Conservation (phyloP, 2,888 invertebrate species). For the Cremastinae sp. region DNA sequence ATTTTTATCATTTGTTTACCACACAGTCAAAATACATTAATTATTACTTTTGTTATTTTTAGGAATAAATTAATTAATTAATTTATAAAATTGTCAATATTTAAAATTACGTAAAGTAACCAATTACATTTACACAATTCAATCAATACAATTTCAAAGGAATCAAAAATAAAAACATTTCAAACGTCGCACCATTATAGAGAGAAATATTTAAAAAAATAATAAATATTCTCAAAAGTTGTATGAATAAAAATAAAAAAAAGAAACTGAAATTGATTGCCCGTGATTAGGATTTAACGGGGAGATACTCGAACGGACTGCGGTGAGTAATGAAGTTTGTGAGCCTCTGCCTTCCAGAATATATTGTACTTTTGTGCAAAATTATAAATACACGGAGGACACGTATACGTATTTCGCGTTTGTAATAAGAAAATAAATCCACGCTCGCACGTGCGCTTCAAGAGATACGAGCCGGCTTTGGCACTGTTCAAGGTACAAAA, state of each 20-base stretch:
- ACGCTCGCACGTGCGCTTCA: conserved; percentile 50
- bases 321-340: conserved; percentile 48
- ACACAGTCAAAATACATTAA: too few species aligned
- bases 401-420: not conserved
- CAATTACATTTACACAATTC: too few species aligned
- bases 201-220: not conserved
- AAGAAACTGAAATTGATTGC: conserved; percentile 40
- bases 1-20: too few species aligned
- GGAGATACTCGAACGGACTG: conserved; percentile 25
- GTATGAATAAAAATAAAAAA: not conserved
- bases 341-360: conserved; percentile 1
- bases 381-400: conserved; percentile 7
- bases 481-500: conserved; percentile 46
- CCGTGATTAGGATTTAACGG: conserved; percentile 45
- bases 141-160: too few species aligned
- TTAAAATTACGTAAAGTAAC: too few species aligned
- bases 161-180: too few species aligned
- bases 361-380: conserved; percentile 16
- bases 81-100: too few species aligned
- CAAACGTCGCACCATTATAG: not conserved
- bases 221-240: conserved; percentile 6
- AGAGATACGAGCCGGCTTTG: conserved; percentile 49
- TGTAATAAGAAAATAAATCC: conserved; percentile 36
- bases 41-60: too few species aligned
- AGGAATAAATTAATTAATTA: too few species aligned